phyloP scores from a whole-genome alignment of 1,140 invertebrate genomes.

The Cydia fagiglandana region DNA sequence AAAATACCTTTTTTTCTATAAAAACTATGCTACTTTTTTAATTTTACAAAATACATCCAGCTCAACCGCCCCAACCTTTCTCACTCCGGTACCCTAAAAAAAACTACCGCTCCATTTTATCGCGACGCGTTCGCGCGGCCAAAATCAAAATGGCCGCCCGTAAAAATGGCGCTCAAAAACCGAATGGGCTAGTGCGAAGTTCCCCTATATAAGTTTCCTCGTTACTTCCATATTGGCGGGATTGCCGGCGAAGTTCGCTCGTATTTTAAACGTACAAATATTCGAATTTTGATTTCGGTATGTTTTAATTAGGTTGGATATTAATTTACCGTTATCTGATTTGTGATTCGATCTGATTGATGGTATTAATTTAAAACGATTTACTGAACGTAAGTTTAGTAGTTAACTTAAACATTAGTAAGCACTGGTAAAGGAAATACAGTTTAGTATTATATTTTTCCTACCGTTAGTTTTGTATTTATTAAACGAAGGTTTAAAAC shows the following conservation, averaged over 20 bases:
- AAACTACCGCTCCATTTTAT: constrained; percentile 15
- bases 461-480: too few species aligned
- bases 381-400: not conserved
- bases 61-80: not conserved
- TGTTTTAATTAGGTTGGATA: constrained; percentile 42
- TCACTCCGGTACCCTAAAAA: not conserved
- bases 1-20: too few species aligned
- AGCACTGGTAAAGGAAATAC: not conserved
- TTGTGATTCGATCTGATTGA: constrained; percentile 4
- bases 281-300: constrained; percentile 29
- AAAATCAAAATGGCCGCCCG: constrained; percentile 11
- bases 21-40: too few species aligned
- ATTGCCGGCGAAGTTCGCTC: constrained; percentile 40
- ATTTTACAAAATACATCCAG: too few species aligned
- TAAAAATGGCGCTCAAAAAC: constrained; percentile 36
- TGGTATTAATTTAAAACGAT: not conserved
- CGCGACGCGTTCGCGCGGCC: not conserved
- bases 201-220: constrained; percentile 41
- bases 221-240: constrained; percentile 44
- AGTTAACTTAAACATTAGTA: not conserved
- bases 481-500: too few species aligned
- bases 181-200: constrained; percentile 40
- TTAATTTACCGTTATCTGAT: constrained; percentile 34
- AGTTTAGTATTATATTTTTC: too few species aligned
- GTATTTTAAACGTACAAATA: constrained; percentile 44